Conservation (phyloP, 2,113 vertebrate species). For the Actinemys pallida region DNA sequence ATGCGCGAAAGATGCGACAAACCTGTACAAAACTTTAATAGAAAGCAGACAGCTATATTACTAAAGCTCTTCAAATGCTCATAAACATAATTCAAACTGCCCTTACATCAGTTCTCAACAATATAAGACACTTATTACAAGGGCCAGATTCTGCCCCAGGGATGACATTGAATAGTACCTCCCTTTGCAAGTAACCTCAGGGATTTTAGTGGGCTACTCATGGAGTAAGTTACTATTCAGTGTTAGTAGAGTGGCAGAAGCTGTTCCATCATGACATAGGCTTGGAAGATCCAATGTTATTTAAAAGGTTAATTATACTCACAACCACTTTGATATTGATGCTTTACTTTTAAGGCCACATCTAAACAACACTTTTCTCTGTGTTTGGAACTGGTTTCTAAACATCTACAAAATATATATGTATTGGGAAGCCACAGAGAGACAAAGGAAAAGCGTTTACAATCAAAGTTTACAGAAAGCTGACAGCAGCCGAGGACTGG, state of each 20-base stretch:
- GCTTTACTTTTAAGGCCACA: neutral
- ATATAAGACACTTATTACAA: slow-evolving; percentile 55
- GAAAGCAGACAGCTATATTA: slow-evolving; percentile 48
- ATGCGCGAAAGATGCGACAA: too few relatives aligned
- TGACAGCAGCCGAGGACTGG: neutral
- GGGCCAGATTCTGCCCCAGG: neutral
- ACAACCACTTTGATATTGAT: neutral
- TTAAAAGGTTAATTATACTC: neutral
- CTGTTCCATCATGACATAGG: neutral
- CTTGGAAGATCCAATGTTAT: neutral
- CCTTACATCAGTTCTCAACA: slow-evolving; percentile 59
- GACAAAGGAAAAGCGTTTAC: neutral
- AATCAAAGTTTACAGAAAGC: neutral
- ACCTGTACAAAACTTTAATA: slow-evolving; percentile 35
- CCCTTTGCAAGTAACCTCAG: neutral
- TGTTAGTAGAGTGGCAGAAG: neutral
- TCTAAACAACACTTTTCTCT: rapidly evolving
- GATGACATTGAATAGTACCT: neutral
- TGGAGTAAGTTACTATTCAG: neutral
- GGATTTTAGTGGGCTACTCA: neutral
- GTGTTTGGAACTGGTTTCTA: neutral
- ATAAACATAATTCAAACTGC: slow-evolving; percentile 51
- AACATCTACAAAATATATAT: neutral
- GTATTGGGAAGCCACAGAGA: neutral
- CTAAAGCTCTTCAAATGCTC: slow-evolving; percentile 54